Percentiles rank a stretch among this genome's conserved stretches.
Conservation (phyloP, 1,140 invertebrate genomes). For the Bombus superbus region DNA sequence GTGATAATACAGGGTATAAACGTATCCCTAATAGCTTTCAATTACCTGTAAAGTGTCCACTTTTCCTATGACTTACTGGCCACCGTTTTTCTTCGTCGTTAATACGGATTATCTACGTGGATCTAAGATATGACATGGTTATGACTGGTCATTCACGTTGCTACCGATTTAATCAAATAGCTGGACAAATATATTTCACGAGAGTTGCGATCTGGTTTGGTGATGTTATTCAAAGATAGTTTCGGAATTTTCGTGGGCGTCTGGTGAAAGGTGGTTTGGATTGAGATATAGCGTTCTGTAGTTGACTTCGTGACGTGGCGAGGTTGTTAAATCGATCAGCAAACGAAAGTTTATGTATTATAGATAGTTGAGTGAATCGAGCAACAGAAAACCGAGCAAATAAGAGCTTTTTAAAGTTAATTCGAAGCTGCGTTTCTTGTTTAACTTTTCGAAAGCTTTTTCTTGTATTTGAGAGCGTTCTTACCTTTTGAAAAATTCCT, state of each 20-base stretch:
- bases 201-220: background rate
- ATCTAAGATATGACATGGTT: background rate
- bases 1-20: conserved; percentile 62
- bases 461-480: no score
- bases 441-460: no score
- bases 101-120: background rate
- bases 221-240: background rate
- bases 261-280: background rate
- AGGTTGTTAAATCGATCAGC: background rate
- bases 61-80: conserved; percentile 43
- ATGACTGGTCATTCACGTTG: background rate
- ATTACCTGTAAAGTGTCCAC: conserved; percentile 51
- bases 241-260: background rate
- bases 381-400: background rate
- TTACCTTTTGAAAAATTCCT: no score
- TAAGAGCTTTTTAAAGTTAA: no score
- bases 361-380: background rate
- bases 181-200: background rate
- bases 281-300: background rate
- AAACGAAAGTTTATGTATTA: background rate
- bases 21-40: conserved; percentile 59
- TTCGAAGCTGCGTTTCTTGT: no score
- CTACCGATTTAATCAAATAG: background rate
- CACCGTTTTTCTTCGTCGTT: conserved; percentile 8
- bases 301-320: background rate